A percentile compares a stretch with the other conserved stretches of the same genome.
These are phyloP conservation scores for Palythoa grandiflora DNA, from an alignment of 92 coral and sea anemone species.

Conservation along the genomic window DNA sequence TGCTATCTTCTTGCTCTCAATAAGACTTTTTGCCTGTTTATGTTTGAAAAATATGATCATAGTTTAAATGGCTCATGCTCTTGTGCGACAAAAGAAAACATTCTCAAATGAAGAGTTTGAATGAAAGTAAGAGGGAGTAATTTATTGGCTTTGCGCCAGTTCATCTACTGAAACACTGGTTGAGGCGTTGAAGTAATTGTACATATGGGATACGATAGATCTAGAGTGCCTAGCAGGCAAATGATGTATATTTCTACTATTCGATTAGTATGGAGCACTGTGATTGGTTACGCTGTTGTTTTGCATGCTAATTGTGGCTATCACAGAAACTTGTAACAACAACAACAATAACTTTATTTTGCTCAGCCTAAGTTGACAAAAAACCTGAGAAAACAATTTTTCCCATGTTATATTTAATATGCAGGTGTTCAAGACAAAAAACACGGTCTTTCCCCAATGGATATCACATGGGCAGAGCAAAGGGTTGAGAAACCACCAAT, in stretches of 20 bases:
- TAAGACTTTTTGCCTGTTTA: background rate
- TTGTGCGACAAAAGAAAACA: background rate
- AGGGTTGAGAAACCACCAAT: conserved; percentile 52
- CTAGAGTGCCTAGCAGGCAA: conserved; percentile 18
- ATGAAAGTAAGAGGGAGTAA: conserved; percentile 13
- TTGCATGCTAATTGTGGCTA: conserved; percentile 6
- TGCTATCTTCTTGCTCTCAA: background rate
- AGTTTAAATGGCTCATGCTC: conserved; percentile 1
- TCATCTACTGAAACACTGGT: background rate
- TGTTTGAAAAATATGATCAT: background rate
- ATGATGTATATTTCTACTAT: background rate
- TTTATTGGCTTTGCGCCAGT: background rate
- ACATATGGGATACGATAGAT: background rate
- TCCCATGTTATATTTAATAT: conserved; percentile 21
- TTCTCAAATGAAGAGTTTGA: conserved; percentile 1
- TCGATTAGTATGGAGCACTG: conserved; percentile 18
- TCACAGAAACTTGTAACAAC: background rate
- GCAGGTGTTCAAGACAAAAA: conserved; percentile 57
- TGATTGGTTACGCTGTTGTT: conserved; percentile 3
- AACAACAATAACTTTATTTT: too few relatives aligned
- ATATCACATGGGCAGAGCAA: conserved; percentile 62
- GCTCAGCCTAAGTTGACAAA: conserved; percentile 20
- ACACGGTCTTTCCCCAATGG: conserved; percentile 53
- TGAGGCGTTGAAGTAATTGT: background rate
- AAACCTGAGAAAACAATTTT: conserved; percentile 2